Evolutionary conservation across 2,797 vertebrate genomes (phyloP), one percentile per base, ranked within the genome.

Genomic region (Epinephelus coioides): DNA sequence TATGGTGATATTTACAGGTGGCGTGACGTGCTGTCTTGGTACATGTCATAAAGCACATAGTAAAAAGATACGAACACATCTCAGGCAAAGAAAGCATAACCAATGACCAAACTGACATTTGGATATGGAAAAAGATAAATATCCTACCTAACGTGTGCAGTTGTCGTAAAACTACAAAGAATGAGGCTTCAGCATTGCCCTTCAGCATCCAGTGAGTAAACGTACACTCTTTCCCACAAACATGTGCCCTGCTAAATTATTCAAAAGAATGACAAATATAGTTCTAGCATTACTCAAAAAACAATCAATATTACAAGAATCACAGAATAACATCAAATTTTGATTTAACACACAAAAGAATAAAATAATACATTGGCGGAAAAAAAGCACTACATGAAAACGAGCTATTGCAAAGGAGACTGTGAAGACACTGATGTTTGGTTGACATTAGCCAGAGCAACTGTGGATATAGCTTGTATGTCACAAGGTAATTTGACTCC

Each of bases 1-100:
- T 78, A 89, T 86, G 90, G 91, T 94, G 90, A 85, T 93, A 93
- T 94, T 93, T 92, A 95, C 92, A 95, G 79, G 88, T 88, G 85
- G 71, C 43, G 34, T 82, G 76, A 88, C 63, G 83, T 92, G 89
- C 76, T 91, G 69, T 87, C 72, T 84, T 82, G 80, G 81, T 88
- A 90, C 84, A 91, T 87, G 78, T 88, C 70, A 57, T 84, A 77
- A 90, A 82, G 76, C 84, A 86, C 83, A 84, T 55, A 67, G 66
- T 86, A 87, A 86, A 91, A 86, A 86, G 46, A 88, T 61, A 76
- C 50, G 79, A 91, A 93, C 70, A 80, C 60, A 92, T 87, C 47
- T 86, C 85, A 86, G 89, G 84, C 79, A 90, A 92, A 90, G 68
- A 70, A 88, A 90, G 70, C 61, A 76, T 59, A 89, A 86, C 43